Conservation (phyloP, 2,888 invertebrate species). For the Leucophora obtusa region DNA sequence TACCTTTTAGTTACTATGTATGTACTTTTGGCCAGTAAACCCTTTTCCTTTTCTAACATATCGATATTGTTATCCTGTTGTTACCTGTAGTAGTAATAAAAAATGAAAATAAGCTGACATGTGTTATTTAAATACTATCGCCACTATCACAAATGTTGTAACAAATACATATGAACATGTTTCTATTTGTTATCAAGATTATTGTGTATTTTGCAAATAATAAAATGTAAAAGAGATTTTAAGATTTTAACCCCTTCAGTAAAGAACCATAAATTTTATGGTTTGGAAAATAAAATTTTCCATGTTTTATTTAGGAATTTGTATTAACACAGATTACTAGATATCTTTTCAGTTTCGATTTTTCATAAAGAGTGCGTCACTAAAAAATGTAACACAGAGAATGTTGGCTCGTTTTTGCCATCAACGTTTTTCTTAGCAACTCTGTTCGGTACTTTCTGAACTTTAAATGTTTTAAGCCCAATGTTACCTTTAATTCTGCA, state of each 20-base stretch:
- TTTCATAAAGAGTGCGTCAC: too few relatives aligned
- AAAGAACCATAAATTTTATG: constrained; percentile 41
- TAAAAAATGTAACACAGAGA: too few relatives aligned
- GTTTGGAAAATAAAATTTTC: constrained; percentile 1
- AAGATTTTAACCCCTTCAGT: constrained; percentile 37
- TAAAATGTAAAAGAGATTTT: constrained; percentile 31
- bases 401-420: too few relatives aligned
- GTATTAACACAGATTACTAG: too few relatives aligned
- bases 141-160: neutral
- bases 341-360: too few relatives aligned
- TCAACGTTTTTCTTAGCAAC: too few relatives aligned
- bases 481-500: too few relatives aligned
- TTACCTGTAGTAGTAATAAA: constrained; percentile 44
- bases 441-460: too few relatives aligned
- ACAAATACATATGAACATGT: neutral
- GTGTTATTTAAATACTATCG: constrained; percentile 53
- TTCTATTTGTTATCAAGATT: constrained; percentile 14
- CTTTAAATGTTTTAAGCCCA: too few relatives aligned
- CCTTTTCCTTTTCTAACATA: constrained; percentile 27
- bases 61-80: constrained; percentile 14
- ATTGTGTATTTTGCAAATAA: neutral
- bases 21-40: constrained; percentile 14
- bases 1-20: neutral
- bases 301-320: too few relatives aligned
- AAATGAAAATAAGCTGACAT: constrained; percentile 54